Conservation (phyloP, 92 coral and sea anemone species). For the Epizoanthus ramosus region DNA sequence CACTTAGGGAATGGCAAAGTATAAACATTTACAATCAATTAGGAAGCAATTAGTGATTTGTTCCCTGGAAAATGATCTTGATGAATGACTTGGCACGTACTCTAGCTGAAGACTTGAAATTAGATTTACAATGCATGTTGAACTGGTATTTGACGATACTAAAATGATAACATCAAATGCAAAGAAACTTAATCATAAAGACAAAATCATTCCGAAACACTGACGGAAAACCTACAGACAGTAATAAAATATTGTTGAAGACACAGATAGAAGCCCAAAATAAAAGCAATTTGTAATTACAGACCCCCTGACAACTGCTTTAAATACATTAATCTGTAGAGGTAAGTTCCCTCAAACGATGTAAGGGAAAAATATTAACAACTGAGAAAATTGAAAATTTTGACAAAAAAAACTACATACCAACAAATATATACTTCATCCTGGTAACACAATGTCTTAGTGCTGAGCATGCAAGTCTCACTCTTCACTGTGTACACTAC, state of each 20-base stretch:
- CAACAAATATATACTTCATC: constrained; percentile 35
- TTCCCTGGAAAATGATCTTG: not conserved
- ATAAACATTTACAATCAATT: constrained; percentile 12
- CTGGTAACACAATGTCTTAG: not conserved
- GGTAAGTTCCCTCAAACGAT: not conserved
- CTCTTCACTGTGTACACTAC: not conserved
- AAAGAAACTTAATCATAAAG: not conserved
- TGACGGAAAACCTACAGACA: not conserved
- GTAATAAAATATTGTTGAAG: not conserved
- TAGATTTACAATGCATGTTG: not conserved
- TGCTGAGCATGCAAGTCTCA: not conserved
- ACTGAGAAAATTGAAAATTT: not conserved
- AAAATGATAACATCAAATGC: not conserved
- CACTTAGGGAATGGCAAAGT: constrained; percentile 2
- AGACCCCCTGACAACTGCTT: not conserved
- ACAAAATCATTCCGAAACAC: not conserved
- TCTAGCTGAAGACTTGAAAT: not conserved
- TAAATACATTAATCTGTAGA: not conserved
- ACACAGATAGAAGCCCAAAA: not conserved
- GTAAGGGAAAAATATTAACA: not conserved
- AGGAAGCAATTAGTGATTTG: constrained; percentile 5
- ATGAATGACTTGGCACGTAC: not conserved
- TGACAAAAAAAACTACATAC: not conserved
- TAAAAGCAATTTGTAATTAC: not conserved
- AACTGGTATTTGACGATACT: not conserved